Percentiles rank a stretch among this genome's conserved stretches.
phyloP scores from a whole-genome alignment of 2,888 invertebrate genomes.

The Coenonympha arcania region DNA sequence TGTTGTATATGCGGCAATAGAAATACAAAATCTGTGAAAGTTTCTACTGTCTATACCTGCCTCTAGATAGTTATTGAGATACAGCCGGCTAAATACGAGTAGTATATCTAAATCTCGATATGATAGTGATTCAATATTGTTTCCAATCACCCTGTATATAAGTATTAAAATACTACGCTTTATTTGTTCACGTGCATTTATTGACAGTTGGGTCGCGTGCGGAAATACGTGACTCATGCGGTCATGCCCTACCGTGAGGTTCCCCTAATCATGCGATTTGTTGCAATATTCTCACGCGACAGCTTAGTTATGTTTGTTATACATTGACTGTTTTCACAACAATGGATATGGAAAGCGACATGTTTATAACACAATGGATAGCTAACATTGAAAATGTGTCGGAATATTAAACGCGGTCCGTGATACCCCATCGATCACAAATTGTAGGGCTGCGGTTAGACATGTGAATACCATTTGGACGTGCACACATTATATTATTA shows the following conservation, averaged over 20 bases:
- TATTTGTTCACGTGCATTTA: slow-evolving; percentile 31
- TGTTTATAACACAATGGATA: slow-evolving; percentile 10
- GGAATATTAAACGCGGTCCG: slow-evolving; percentile 15
- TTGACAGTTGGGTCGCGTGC: slow-evolving; percentile 48
- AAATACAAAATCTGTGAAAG: too few relatives aligned
- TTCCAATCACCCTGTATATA: too few relatives aligned
- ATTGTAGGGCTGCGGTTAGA: slow-evolving; percentile 30
- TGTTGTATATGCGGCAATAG: too few relatives aligned
- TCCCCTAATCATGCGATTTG: slow-evolving; percentile 23
- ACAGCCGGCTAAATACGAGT: too few relatives aligned
- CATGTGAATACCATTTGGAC: slow-evolving; percentile 29
- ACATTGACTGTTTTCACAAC: slow-evolving; percentile 14
- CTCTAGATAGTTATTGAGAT: too few relatives aligned
- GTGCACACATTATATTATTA: slow-evolving; percentile 25
- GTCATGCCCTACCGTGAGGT: slow-evolving; percentile 40
- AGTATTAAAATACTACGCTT: slow-evolving; percentile 6
- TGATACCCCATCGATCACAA: slow-evolving; percentile 27
- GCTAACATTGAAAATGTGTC: slow-evolving; percentile 11
- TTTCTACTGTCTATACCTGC: too few relatives aligned
- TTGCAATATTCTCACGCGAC: background rate
- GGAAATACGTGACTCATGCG: slow-evolving; percentile 44
- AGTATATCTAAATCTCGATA: too few relatives aligned
- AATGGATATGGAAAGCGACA: background rate
- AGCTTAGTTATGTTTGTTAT: slow-evolving; percentile 4
- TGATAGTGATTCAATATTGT: too few relatives aligned